Conservation (phyloP, 2,888 invertebrate genomes). For the Notodonta ziczac region DNA sequence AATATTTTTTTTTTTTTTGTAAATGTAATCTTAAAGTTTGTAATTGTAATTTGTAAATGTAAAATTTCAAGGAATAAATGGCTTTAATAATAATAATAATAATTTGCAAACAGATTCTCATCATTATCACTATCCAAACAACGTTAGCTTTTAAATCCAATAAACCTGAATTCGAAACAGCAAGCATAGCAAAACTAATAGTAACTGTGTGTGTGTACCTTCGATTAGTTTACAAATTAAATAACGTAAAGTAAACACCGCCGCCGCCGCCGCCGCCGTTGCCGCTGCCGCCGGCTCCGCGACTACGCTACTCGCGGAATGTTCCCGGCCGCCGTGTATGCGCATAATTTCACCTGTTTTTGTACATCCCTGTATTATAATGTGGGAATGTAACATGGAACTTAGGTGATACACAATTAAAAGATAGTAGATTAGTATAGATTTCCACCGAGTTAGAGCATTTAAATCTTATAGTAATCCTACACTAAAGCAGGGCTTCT, state of each 20-base stretch:
- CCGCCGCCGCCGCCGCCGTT: slow-evolving; percentile 21
- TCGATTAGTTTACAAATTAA: slow-evolving; percentile 35
- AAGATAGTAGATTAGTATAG: too few species aligned
- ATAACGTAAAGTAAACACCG: slow-evolving; percentile 37
- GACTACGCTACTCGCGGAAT: slow-evolving; percentile 49
- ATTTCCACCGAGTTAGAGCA: too few species aligned
- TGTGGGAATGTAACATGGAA: not conserved
- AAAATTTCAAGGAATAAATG: too few species aligned
- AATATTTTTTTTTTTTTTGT: too few species aligned
- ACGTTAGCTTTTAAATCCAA: not conserved
- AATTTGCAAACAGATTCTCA: too few species aligned
- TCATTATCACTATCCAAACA: not conserved
- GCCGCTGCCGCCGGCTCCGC: slow-evolving; percentile 19
- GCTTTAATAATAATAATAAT: too few species aligned
- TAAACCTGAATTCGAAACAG: slow-evolving; percentile 5
- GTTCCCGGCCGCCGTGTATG: slow-evolving; percentile 58
- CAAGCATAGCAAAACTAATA: slow-evolving; percentile 32
- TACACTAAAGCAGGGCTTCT: too few species aligned
- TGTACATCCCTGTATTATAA: not conserved
- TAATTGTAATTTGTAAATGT: too few species aligned
- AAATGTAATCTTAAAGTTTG: too few species aligned
- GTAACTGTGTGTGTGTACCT: slow-evolving; percentile 33
- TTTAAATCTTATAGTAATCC: too few species aligned
- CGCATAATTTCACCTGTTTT: slow-evolving; percentile 54
- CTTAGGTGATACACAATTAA: too few species aligned